Evolutionary conservation across 2,888 invertebrate species (phyloP), one percentile per base, ranked within the genome.

Genomic region (Lasioglossum zephyrum): DNA sequence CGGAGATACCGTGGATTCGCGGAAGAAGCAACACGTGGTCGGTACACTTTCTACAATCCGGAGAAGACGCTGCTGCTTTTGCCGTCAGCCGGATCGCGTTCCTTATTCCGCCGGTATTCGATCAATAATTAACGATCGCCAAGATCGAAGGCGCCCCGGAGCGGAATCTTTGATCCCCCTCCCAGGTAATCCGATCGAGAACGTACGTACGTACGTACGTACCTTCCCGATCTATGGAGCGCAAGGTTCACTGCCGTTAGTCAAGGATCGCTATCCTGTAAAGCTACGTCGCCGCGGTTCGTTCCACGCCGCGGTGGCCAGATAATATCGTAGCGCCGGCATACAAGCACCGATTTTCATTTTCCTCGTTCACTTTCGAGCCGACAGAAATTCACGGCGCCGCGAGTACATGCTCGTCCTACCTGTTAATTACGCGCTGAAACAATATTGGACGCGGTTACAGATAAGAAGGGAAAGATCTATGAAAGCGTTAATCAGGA

Each of bases 41-140:
- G 80, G 78, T 74, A 82, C 79, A 78, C 72, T 87, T 87, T 79
- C 72, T 82, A 75, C 79, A 66, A 87, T 87, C 87, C 75, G 41
- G 36, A 53, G 72, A 77, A 84, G 79, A 82, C 79, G 53, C 75
- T 2, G 74, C 76, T 47, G 77, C 57, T 16, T 53, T 4, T 11
- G 39, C 75, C 11, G 57, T n/a, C 57, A 57, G 22, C 36, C 75
- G 57, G 78, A 77, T 74, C 77, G 82, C 57, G 80, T 79, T 77
- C 69, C 77, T 73, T 76, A 73, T 72, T 63, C 76, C 74, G 47
- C 73, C 49, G 78, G 83, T 75, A 85, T 87, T 87, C 88, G 83
- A 85, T 88, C 87, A 85, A 88, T 87, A 88, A 88, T 88, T 88
- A 88, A 88, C 87, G 87, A 88, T 85, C 82, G 81, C 63, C 39